Evolutionary conservation across 2,113 vertebrate species (phyloP), one percentile per base, ranked within the genome.

Genomic region (Speoplatyrhinus poulsoni): DNA sequence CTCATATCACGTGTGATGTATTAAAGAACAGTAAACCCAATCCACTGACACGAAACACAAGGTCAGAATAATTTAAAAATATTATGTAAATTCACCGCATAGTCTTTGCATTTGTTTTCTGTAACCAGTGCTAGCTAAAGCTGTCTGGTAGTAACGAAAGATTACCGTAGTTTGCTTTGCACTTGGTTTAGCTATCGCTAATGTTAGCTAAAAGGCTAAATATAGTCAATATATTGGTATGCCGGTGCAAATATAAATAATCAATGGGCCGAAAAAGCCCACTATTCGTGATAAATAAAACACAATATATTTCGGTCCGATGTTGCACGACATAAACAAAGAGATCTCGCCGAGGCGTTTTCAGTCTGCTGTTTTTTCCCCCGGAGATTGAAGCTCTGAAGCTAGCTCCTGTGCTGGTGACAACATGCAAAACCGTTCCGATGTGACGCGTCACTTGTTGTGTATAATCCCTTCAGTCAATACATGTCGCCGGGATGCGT

Each of bases 81-180:
- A 26, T 5, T 1, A 56, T 56, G 36, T 41, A 41, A 26, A 56
- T 17, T 52, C 16, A 19, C 46, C 17, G 32, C 61, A 32, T 11
- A 3, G 6, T 11, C 41, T 53, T 12, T 9, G 54, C 67, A 52
- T 32, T n/a, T 6, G 64, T 26, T 19, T 26, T 32, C 65, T 49
- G 1, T 15, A 12, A 7, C 8, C 13, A 12, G 58, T 9, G 65
- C 63, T 65, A 52, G 49, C 48, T 36, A 1, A 48, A 1, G 36
- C 49, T 62, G 60, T 83, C 49, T 67, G 49, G 60, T 53, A 62
- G 77, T 87, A 83, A 82, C 63, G 75, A 85, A 85, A 88, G 74
- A 82, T 16, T 46, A 26, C 50, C 78, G 71, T 58, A 75, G 57
- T 69, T 80, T 67, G 57, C 76, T 76, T 71, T 64, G 32, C 50